Conservation (phyloP, 2,113 vertebrate species). For the Fulica atra region DNA sequence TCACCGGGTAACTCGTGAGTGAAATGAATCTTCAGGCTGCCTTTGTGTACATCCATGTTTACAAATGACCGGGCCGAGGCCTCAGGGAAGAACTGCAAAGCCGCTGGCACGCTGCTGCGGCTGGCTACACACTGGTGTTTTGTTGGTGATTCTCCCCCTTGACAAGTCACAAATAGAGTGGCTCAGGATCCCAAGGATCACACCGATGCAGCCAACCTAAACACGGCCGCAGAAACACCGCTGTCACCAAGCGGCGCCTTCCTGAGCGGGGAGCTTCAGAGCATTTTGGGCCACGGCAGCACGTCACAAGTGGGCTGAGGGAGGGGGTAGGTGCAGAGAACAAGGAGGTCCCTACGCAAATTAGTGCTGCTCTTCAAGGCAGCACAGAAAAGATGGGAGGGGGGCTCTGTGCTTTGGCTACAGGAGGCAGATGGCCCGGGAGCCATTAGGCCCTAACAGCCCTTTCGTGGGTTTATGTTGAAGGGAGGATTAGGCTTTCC, state of each 20-base stretch:
- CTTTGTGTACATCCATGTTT: background rate
- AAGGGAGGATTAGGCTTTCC: background rate
- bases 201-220: background rate
- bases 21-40: background rate
- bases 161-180: background rate
- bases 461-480: background rate
- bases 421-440: background rate
- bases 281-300: background rate
- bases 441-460: background rate
- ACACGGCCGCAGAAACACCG: background rate
- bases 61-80: background rate
- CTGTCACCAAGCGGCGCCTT: background rate
- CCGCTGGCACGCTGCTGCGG: fast-evolving
- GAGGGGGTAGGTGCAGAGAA: background rate
- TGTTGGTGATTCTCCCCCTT: background rate
- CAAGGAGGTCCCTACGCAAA: background rate
- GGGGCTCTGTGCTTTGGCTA: background rate
- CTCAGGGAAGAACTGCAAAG: fast-evolving
- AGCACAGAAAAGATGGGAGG: background rate
- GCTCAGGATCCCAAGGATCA: background rate
- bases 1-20: background rate
- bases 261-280: background rate
- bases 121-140: background rate
- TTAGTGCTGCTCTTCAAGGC: background rate
- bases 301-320: background rate